Base-by-base conservation (phyloP, 2,797 vertebrate genomes). In the Parotocinclus haroldoi region DNA sequence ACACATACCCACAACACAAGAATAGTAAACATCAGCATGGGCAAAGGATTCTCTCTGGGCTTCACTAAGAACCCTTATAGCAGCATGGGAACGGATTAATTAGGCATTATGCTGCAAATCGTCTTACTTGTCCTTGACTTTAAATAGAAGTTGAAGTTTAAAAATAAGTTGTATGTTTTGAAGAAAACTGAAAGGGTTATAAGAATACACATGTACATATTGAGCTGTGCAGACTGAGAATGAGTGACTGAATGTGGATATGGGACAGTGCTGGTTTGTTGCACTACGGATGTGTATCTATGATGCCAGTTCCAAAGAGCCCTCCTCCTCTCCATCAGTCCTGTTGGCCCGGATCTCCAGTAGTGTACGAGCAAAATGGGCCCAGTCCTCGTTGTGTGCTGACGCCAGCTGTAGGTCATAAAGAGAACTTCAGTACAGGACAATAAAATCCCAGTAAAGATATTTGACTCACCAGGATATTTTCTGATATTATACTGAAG, bases 331-430 rank as follows among this genome's bases (percentile, higher is more conserved):
- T 0, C 91, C 93, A 46, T 99, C 96, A 0, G 93, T 93, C 17
- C 90, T 85, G 89, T 98, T 99, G 10, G 96, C 95, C 0, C 94
- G 94, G 53, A 98, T 95, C 82, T 98, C 96, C 87, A 95, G 88
- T 75, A 99, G 84, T 3, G 96, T 98, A 9, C 91, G 91, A 60
- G 93, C 93, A 1, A 98, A 96, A 44, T 91, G 90, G 0, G 87
- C 83, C 95, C 96, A 99, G 72, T 98, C 95, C 0, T 99, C 96
- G 0, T 83, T 91, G 84, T 97, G 96, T 0, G 93, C 88, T 17
- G 92, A 82, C 0, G 96, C 94, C 69, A 98, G 90, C 96, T 99
- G 85, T 39, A 71, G 39, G 62, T 53, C 55, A 72, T 38, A 77
- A 39, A 72, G 51, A 71, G 27, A 14, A 11, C 44, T 66, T 72